Evolutionary conservation across 1,140 invertebrate genomes (phyloP), one percentile per base, ranked within the genome.

Genomic region (Argopecten irradians): DNA sequence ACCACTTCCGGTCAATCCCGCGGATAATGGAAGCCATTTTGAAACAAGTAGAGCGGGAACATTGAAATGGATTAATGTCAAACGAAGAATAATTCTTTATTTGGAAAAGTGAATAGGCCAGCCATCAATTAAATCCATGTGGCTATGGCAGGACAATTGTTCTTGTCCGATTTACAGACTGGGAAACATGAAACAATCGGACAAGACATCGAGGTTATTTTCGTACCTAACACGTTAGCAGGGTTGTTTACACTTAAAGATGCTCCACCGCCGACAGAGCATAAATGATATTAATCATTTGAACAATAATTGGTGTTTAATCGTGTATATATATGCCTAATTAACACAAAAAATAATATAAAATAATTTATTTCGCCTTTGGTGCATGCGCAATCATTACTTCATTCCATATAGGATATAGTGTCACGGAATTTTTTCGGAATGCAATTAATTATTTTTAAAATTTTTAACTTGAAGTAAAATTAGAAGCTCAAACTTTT

Each of bases 151-250:
- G 55, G 55, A 71, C 55, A 71, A 71, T n/a, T 71, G 8, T 71
- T 71, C 55, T 28, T 71, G 22, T 71, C 55, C n/a, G 55, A 71
- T 71, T 71, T 71, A 11, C 55, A 71, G 55, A 5, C 55, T 71
- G 55, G 55, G n/a, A 71, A 71, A 1, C 55, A 71, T 71, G 55
- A 71, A 71, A 71, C 55, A 5, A 71, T 71, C 55, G 55, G 55
- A 71, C 55, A 71, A 71, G 55, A 71, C 55, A 71, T 71, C 11
- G 55, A 71, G 55, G 55, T 71, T 71, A 71, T 71, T 71, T 39
- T 5, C 36, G 36, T 39, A 39, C 5, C 5, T n/a, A n/a, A n/a
- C n/a, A n/a, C n/a, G 5, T 39, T 71, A n/a, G 22, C 22, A 8
- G 55, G 5, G 43, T 71, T 71, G 55, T 71, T 71, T 71, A 71